phyloP scores from a whole-genome alignment of 2,888 invertebrate genomes.

The Zygothrica quintamaculata region DNA sequence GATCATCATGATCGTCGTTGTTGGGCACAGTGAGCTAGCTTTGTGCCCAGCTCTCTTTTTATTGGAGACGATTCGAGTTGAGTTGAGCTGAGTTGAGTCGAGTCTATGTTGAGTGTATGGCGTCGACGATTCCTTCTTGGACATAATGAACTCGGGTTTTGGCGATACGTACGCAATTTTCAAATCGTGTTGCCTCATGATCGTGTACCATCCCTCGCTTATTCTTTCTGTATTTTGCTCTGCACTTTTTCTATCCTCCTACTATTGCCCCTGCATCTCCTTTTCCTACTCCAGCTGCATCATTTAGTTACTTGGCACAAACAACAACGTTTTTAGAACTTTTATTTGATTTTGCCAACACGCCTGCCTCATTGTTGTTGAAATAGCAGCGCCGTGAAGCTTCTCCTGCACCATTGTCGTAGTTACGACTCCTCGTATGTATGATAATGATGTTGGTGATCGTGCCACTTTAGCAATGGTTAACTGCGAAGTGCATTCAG shows the following conservation, averaged over 20 bases:
- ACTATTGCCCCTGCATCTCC: slow-evolving; percentile 15
- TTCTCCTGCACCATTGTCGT: slow-evolving; percentile 48
- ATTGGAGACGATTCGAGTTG: slow-evolving; percentile 18
- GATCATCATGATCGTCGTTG: slow-evolving; percentile 66
- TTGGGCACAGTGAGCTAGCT: slow-evolving; percentile 65
- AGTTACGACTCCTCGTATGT: slow-evolving; percentile 49
- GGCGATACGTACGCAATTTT: slow-evolving; percentile 74
- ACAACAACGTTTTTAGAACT: slow-evolving; percentile 58
- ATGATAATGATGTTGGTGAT: slow-evolving; percentile 81
- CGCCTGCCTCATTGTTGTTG: slow-evolving; percentile 34
- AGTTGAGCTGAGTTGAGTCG: slow-evolving; percentile 55
- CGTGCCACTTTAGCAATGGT: slow-evolving; percentile 81
- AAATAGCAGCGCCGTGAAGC: slow-evolving; percentile 31
- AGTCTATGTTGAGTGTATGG: slow-evolving; percentile 31
- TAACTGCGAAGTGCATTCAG: slow-evolving; percentile 59
- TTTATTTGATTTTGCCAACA: slow-evolving; percentile 75
- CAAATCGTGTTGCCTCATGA: slow-evolving; percentile 73
- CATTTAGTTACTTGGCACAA: slow-evolving; percentile 39
- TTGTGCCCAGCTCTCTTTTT: slow-evolving; percentile 52
- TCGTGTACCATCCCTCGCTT: slow-evolving; percentile 25
- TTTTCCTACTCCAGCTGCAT: slow-evolving; percentile 1
- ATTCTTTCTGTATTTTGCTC: slow-evolving; percentile 3
- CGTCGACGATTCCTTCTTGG: slow-evolving; percentile 56
- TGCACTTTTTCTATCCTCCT: no score
- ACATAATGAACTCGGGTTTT: slow-evolving; percentile 77